A percentile compares a stretch with the other conserved stretches of the same genome.
phyloP scores from a whole-genome alignment of 1,140 invertebrate genomes.

The Mya arenaria region DNA sequence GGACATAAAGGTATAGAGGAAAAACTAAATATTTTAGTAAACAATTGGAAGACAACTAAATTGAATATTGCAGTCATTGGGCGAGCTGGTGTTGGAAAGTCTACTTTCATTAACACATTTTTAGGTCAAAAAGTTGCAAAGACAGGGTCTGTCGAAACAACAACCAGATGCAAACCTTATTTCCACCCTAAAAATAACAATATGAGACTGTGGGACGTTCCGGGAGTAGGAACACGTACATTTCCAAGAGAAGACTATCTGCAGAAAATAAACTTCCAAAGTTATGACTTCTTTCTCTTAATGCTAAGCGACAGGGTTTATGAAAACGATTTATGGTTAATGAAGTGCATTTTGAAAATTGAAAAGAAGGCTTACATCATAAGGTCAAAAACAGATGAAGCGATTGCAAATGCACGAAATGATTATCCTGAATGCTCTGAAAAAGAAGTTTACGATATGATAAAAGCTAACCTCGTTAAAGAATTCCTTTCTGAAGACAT shows the following conservation, averaged over 20 bases:
- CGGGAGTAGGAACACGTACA: conserved; percentile 5
- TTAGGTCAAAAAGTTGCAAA: not conserved
- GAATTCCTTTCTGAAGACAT: too few species aligned
- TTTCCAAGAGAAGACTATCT: not conserved
- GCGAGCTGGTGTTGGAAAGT: not conserved
- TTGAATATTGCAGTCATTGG: conserved; percentile 6
- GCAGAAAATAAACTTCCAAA: not conserved
- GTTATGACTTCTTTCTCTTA: conserved; percentile 11
- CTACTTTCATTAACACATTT: conserved; percentile 14
- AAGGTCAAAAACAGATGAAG: not conserved
- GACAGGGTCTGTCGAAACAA: not conserved
- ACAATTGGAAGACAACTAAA: not conserved
- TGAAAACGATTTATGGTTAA: conserved; percentile 3
- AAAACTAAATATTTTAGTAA: too few species aligned
- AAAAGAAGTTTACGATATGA: too few species aligned
- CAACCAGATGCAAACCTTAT: not conserved
- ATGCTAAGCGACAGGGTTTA: not conserved
- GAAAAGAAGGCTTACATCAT: not conserved
- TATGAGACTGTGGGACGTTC: conserved; percentile 8
- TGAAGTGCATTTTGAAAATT: not conserved
- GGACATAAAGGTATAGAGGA: too few species aligned
- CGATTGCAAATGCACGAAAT: not conserved
- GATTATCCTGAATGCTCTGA: too few species aligned
- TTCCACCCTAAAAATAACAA: not conserved
- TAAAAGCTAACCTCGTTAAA: too few species aligned